Evolutionary conservation across 2,888 invertebrate species (phyloP), one percentile per base, ranked within the genome.

Genomic region (Melieria omissa): DNA sequence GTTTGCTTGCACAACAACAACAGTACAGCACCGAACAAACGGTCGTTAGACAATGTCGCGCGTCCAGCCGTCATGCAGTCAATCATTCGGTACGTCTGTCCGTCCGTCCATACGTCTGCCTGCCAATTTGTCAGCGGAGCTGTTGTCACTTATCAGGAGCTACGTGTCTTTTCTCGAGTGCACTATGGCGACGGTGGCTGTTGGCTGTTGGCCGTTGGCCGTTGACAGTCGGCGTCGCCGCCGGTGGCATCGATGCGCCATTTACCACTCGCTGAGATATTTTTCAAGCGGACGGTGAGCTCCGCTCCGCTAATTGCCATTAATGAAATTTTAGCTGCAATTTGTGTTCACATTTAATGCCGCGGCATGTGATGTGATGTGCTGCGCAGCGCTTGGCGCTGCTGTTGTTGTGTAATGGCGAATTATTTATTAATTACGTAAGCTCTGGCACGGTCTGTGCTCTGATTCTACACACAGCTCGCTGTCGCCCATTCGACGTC

Each of bases 161-260:
- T 67, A 67, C 67, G 67, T 67, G 67, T 67, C 45, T 57, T 67
- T 67, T 67, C 58, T 67, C 67, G 67, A 67, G 67, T 67, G 67
- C 67, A 54, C 54, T 41, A 65, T 65, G 52, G 29, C 29, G 29
- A 29, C 29, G 29, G 29, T 29, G 1, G 29, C 29, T 29, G 29
- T 29, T 29, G 29, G 29, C 29, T 3, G 29, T 29, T 29, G 29
- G 29, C 29, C 3, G 29, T 29, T 29, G 29, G 29, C 29, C 29
- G 29, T 29, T 29, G 29, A 2, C 29, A 29, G 29, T 29, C 29
- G 29, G 29, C 29, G 29, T 29, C 29, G 29, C 29, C 29, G 29
- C 29, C 29, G 29, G 29, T 29, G 29, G 54, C 65, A 58, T 67
- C 65, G 44, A 65, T 65, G 57, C 65, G 14, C 14, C 57, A 29